Conservation (phyloP, 2,113 vertebrate species). For the Cettia cetti region DNA sequence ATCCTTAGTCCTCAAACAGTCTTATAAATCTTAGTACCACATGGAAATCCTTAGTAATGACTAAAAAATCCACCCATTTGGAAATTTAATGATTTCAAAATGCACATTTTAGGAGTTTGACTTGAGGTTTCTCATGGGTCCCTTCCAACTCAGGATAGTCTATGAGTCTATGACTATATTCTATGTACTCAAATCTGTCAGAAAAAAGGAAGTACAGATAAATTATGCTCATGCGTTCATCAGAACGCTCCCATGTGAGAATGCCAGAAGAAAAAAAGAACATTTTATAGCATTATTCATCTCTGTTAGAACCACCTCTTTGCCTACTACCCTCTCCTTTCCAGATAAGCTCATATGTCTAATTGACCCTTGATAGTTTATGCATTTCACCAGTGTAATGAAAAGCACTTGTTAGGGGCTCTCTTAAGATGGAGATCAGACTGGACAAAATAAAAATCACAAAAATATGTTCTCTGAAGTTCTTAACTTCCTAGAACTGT, state of each 20-base stretch:
- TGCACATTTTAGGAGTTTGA: not conserved
- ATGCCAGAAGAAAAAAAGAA: not conserved
- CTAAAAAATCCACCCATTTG: not conserved
- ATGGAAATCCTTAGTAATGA: not conserved
- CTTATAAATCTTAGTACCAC: not conserved
- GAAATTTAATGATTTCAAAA: not conserved
- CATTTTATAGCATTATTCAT: fast-evolving
- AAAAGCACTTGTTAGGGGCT: not conserved
- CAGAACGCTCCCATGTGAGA: not conserved
- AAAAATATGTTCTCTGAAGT: not conserved
- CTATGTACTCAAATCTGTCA: not conserved
- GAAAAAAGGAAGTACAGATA: not conserved
- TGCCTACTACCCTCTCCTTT: not conserved
- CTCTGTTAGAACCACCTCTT: not conserved
- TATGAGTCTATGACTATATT: not conserved
- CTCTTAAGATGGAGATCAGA: not conserved
- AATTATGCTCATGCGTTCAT: not conserved
- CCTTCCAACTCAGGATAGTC: not conserved
- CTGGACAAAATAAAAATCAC: not conserved
- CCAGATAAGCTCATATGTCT: not conserved
- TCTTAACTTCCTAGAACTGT: not conserved
- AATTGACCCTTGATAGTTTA: not conserved
- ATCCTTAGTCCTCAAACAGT: not conserved
- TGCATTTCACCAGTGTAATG: not conserved
- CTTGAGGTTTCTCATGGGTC: fast-evolving